Evolutionary conservation across 2,888 invertebrate species (phyloP).

Genomic region (Drosophila kanekoi): DNA sequence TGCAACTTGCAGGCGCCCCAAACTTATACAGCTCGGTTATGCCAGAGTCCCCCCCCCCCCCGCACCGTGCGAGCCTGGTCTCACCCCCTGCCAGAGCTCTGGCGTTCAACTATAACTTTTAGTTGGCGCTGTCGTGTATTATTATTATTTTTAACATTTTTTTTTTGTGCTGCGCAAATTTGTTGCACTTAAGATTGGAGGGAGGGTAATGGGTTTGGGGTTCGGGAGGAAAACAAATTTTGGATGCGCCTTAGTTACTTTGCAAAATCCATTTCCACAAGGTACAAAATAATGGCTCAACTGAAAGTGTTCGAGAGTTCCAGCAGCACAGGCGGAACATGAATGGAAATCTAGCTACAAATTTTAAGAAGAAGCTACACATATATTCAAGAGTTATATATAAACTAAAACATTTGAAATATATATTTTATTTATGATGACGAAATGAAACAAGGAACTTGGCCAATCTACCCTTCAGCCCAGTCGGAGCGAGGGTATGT

Average conservation of each 20-base stretch:
- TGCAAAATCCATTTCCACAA: too few relatives aligned
- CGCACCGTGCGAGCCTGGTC: neutral
- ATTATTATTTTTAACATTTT: slow-evolving; percentile 28
- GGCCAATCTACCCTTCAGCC: neutral
- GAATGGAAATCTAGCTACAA: too few relatives aligned
- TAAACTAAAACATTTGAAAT: too few relatives aligned
- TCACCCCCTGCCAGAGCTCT: neutral
- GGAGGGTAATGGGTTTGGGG: neutral
- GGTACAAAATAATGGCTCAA: too few relatives aligned
- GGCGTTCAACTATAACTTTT: slow-evolving; percentile 54
- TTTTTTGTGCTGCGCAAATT: slow-evolving; percentile 34
- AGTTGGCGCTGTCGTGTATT: slow-evolving; percentile 58
- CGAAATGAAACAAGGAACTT: neutral
- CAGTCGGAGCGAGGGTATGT: neutral
- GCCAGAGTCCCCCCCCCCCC: neutral
- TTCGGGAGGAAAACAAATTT: neutral
- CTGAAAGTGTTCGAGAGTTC: too few relatives aligned
- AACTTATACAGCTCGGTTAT: slow-evolving; percentile 38
- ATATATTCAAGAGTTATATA: too few relatives aligned
- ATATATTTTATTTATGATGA: neutral
- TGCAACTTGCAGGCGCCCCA: slow-evolving; percentile 48
- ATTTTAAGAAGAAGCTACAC: too few relatives aligned
- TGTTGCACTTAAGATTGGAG: slow-evolving; percentile 35
- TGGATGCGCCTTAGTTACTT: too few relatives aligned
- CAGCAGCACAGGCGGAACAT: too few relatives aligned